Conservation (phyloP, 2,113 vertebrate species). For the Rhinichthys klamathensis region DNA sequence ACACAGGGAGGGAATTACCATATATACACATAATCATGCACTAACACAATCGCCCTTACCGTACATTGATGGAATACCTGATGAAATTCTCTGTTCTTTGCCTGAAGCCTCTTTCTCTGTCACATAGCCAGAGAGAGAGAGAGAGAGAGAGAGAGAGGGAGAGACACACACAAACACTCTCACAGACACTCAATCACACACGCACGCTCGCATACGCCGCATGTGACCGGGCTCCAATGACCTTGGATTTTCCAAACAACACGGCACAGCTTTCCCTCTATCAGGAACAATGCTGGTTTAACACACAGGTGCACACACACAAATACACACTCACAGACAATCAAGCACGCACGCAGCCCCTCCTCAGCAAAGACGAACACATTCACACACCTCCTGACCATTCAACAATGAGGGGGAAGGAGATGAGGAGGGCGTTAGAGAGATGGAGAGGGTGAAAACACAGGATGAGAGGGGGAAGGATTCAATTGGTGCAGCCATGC, state of each 20-base stretch:
- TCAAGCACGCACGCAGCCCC: conserved; percentile 15
- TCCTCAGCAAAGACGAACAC: conserved; percentile 37
- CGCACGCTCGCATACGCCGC: conserved; percentile 31
- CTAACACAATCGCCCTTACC: conserved; percentile 51
- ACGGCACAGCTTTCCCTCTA: conserved; percentile 31
- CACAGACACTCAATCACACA: conserved; percentile 28
- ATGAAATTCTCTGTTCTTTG: conserved; percentile 44
- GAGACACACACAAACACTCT: not conserved
- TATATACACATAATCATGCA: conserved; percentile 21
- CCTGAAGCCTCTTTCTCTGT: conserved; percentile 42
- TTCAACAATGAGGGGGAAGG: conserved; percentile 42
- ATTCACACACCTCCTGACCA: conserved; percentile 49
- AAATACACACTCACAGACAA: conserved; percentile 44
- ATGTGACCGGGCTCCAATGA: conserved; percentile 55
- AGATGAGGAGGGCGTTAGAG: conserved; percentile 9
- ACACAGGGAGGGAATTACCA: conserved; percentile 14
- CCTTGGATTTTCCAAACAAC: conserved; percentile 59
- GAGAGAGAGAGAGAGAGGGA: not conserved
- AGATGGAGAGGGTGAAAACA: conserved; percentile 22
- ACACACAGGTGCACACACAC: conserved; percentile 40
- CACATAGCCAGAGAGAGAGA: conserved; percentile 36
- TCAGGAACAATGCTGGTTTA: conserved; percentile 42
- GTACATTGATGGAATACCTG: conserved; percentile 58
- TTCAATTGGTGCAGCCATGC: conserved; percentile 37
- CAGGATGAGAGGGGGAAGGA: conserved; percentile 14